Evolutionary conservation across 2,888 invertebrate genomes (phyloP).

Genomic region (Oscheius sp.): DNA sequence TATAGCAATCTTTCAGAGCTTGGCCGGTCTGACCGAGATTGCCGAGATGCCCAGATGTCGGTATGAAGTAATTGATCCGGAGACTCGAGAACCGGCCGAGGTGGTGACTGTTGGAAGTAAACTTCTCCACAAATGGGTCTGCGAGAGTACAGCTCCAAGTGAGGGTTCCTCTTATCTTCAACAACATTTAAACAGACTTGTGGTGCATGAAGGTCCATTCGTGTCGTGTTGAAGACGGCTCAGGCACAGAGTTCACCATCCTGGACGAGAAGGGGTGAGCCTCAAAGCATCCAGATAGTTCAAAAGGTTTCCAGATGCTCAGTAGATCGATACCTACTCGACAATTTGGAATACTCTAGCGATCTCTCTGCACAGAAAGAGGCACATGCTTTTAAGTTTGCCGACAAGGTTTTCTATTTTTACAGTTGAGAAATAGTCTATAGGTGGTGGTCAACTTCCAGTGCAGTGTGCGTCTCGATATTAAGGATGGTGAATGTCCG

Average conservation of each 20-base stretch:
- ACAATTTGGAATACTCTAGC: conserved; percentile 68
- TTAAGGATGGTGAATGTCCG: conserved; percentile 67
- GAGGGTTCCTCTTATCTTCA: not conserved
- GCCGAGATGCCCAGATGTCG: conserved; percentile 68
- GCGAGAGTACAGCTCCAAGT: conserved; percentile 67
- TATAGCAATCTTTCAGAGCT: conserved; percentile 35
- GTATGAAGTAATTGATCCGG: conserved; percentile 70
- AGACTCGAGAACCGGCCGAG: conserved; percentile 64
- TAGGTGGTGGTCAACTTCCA: conserved; percentile 72
- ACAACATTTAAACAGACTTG: conserved; percentile 47
- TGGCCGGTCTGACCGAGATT: conserved; percentile 62
- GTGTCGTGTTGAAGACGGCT: conserved; percentile 72
- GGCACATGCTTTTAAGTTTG: conserved; percentile 73
- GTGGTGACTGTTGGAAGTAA: conserved; percentile 68
- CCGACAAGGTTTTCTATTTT: conserved; percentile 53
- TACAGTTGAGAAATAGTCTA: too few species aligned
- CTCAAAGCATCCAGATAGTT: not conserved
- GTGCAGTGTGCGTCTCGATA: conserved; percentile 69
- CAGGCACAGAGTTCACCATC: conserved; percentile 63
- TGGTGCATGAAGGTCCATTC: conserved; percentile 73
- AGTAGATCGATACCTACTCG: conserved; percentile 67
- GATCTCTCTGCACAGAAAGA: conserved; percentile 68
- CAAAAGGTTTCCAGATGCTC: conserved; percentile 58
- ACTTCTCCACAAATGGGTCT: conserved; percentile 70
- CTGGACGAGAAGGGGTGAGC: conserved; percentile 67